Evolutionary conservation across 2,888 invertebrate species (phyloP).

Genomic region (Drosophila leonis): DNA sequence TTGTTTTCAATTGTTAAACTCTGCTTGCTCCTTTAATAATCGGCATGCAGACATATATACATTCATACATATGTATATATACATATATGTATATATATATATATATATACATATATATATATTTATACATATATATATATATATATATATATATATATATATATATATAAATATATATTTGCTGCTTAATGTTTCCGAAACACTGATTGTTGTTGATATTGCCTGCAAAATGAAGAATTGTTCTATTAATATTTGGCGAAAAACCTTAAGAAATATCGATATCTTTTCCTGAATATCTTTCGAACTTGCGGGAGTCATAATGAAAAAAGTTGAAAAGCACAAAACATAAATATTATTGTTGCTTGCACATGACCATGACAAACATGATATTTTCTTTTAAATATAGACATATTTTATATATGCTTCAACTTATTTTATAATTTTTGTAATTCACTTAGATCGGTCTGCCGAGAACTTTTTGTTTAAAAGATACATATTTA

Average conservation of each 20-base stretch:
- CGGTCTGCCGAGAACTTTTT: neutral
- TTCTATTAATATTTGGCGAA: neutral
- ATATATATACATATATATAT: neutral
- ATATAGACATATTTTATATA: neutral
- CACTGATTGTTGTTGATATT: slow-evolving; percentile 12
- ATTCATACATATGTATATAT: neutral
- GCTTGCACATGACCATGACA: neutral
- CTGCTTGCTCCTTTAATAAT: slow-evolving; percentile 22
- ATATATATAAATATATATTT: neutral
- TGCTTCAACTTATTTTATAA: neutral
- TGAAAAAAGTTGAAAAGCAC: too few species aligned
- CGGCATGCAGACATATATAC: neutral
- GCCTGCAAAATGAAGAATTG: slow-evolving; percentile 14
- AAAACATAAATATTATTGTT: slow-evolving; percentile 1
- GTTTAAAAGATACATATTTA: neutral
- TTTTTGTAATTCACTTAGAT: neutral
- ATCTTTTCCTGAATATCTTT: neutral
- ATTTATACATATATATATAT: neutral
- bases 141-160: neutral
- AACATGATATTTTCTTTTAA: too few species aligned
- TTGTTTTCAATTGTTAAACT: slow-evolving; percentile 52
- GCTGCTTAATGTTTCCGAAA: slow-evolving; percentile 1
- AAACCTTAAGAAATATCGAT: neutral
- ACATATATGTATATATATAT: neutral
- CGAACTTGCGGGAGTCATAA: neutral